A percentile compares a stretch with the other conserved stretches of the same genome.
These are phyloP conservation scores for Meteorus cinctellus DNA, from an alignment of 2,888 invertebrate species.

Conservation along the genomic window DNA sequence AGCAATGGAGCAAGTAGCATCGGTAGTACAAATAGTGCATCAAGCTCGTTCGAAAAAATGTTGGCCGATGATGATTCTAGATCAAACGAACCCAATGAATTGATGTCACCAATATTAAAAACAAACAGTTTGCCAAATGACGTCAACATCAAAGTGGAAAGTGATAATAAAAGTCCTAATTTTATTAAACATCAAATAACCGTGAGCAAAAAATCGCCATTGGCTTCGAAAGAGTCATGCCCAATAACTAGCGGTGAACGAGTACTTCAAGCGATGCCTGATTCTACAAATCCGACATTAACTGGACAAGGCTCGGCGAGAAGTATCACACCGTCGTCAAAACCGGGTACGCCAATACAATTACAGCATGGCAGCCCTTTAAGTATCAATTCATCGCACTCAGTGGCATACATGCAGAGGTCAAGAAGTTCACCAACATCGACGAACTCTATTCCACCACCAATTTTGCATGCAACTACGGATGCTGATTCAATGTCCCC, in stretches of 20 bases:
- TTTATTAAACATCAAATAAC: constrained; percentile 67
- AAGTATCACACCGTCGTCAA: constrained; percentile 79
- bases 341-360: constrained; percentile 79
- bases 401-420: constrained; percentile 77
- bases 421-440: constrained; percentile 82
- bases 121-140: constrained; percentile 73
- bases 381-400: constrained; percentile 70
- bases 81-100: constrained; percentile 80
- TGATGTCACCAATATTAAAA: constrained; percentile 75
- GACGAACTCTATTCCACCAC: constrained; percentile 76
- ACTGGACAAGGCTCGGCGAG: constrained; percentile 76
- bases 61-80: constrained; percentile 84
- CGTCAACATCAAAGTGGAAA: constrained; percentile 74
- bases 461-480: constrained; percentile 76
- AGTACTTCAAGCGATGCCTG: constrained; percentile 73
- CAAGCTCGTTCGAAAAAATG: constrained; percentile 83
- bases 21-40: constrained; percentile 76
- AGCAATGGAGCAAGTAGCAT: constrained; percentile 86
- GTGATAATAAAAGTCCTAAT: constrained; percentile 71
- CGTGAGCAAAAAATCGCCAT: constrained; percentile 77
- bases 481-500: constrained; percentile 65
- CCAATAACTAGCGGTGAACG: constrained; percentile 71
- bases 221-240: constrained; percentile 70
- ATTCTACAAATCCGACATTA: constrained; percentile 74
- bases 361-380: constrained; percentile 78